These are phyloP conservation scores for Chaetops frenatus DNA, from an alignment of 2,113 vertebrate genomes.

Conservation along the genomic window DNA sequence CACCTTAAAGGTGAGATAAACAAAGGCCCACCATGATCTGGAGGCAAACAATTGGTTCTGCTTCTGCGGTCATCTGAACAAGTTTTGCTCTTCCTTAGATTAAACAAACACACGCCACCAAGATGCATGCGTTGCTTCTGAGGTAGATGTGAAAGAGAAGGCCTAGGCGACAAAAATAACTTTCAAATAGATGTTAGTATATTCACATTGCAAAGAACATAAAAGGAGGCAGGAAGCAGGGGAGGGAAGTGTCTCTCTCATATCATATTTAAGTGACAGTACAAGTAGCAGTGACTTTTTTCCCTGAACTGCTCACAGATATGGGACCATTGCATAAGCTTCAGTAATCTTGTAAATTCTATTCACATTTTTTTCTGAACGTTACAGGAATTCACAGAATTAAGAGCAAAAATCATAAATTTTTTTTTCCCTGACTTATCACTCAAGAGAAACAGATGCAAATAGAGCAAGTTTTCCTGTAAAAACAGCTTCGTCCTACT, in stretches of 20 bases:
- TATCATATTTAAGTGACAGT: constrained; percentile 63
- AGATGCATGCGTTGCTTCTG: constrained; percentile 7
- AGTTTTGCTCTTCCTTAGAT: constrained; percentile 16
- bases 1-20: background rate
- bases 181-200: constrained; percentile 52
- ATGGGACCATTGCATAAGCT: constrained; percentile 45
- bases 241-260: constrained; percentile 64
- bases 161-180: constrained; percentile 68
- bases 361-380: background rate
- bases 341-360: constrained; percentile 2
- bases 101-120: background rate
- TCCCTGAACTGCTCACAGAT: background rate
- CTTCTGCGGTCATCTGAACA: background rate
- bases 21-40: background rate
- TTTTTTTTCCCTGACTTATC: background rate
- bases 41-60: background rate
- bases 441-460: constrained; percentile 31
- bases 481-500: constrained; percentile 44
- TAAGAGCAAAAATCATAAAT: background rate
- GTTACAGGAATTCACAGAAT: constrained; percentile 24
- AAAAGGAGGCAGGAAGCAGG: constrained; percentile 73
- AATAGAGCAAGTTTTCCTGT: constrained; percentile 2
- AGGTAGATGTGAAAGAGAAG: constrained; percentile 58
- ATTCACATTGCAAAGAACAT: constrained; percentile 66
- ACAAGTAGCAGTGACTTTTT: constrained; percentile 28